Evolutionary conservation across 2,113 vertebrate species (phyloP).

Genomic region (Calonectris borealis): DNA sequence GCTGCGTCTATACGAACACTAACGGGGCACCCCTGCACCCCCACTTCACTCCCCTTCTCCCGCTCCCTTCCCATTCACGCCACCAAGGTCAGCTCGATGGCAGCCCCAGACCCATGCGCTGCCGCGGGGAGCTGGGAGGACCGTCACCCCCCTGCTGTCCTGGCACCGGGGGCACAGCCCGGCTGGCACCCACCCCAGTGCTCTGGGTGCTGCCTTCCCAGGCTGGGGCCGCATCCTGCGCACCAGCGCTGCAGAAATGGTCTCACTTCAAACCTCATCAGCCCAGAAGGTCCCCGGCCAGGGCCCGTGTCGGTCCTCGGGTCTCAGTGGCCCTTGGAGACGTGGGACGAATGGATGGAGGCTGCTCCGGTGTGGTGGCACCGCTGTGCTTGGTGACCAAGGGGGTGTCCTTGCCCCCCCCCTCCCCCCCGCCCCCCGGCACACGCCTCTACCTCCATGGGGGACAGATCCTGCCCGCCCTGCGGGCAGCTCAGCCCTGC

Average conservation of each 20-base stretch:
- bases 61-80: neutral
- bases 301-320: fast-evolving
- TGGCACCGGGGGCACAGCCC: neutral
- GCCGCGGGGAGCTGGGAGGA: neutral
- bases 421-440: no score
- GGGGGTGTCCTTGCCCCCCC: neutral
- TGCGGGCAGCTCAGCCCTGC: neutral
- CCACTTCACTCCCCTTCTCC: neutral
- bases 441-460: no score
- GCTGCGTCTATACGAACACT: neutral
- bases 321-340: neutral
- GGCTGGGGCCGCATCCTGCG: neutral
- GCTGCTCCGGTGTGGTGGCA: neutral
- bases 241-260: fast-evolving
- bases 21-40: neutral
- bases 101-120: neutral
- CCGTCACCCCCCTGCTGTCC: neutral
- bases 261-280: neutral
- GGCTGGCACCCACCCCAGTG: neutral
- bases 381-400: neutral
- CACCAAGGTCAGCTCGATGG: neutral
- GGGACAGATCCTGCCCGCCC: neutral
- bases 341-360: neutral
- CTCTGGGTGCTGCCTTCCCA: neutral
- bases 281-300: neutral